phyloP scores from a whole-genome alignment of 2,113 vertebrate genomes.

The Genyomyrus donnyi region DNA sequence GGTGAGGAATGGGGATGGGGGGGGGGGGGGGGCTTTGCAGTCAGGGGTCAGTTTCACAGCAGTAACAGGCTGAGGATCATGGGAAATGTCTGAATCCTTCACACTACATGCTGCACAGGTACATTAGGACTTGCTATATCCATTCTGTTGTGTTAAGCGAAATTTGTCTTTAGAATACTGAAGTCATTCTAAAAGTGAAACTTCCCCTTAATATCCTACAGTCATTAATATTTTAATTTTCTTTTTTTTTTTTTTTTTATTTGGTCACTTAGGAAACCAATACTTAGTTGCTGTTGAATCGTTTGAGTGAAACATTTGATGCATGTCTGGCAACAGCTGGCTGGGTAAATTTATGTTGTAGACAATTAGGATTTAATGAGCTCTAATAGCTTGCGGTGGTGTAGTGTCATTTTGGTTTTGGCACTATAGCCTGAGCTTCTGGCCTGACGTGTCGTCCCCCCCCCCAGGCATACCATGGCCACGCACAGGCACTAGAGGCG shows the following conservation, averaged over 20 bases:
- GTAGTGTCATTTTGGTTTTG: not conserved
- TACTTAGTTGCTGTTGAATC: not conserved
- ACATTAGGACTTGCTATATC: not conserved
- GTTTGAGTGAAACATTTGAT: not conserved
- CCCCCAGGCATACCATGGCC: constrained; percentile 88
- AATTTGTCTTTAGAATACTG: not conserved
- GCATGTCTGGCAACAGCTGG: not conserved
- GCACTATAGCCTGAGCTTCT: not conserved
- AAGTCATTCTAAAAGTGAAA: not conserved
- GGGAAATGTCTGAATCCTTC: not conserved
- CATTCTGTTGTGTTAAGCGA: not conserved
- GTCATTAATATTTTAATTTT: not conserved
- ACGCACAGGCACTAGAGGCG: constrained; percentile 86
- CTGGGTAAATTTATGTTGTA: not conserved
- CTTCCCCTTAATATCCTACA: not conserved
- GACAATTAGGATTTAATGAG: not conserved
- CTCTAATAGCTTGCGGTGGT: not conserved
- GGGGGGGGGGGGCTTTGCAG: not conserved
- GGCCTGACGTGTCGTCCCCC: not conserved
- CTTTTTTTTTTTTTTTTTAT: not conserved
- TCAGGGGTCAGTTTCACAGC: not conserved
- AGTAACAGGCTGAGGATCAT: not conserved
- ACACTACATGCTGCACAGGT: not conserved
- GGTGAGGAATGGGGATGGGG: constrained; percentile 59
- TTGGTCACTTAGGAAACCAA: not conserved